phyloP scores from a whole-genome alignment of 2,113 vertebrate species.

The Conger conger region DNA sequence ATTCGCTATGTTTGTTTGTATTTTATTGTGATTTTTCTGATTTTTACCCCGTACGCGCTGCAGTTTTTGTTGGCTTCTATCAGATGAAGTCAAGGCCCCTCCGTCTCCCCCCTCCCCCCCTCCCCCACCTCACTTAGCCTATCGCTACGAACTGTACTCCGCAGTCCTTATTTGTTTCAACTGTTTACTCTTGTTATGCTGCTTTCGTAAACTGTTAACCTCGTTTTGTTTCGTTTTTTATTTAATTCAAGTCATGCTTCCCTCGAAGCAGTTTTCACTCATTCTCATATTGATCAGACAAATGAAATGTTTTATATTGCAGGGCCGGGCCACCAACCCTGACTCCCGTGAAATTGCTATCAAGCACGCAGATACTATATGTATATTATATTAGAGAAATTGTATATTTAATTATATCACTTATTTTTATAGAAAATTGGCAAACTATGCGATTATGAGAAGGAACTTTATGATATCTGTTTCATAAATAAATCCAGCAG shows the following conservation, averaged over 20 bases:
- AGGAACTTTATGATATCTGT: neutral
- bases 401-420: constrained; percentile 66
- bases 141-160: constrained; percentile 12
- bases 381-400: neutral
- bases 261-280: constrained; percentile 94
- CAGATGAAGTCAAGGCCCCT: constrained; percentile 22
- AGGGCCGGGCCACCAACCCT: constrained; percentile 59
- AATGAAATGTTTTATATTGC: constrained; percentile 77
- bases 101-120: constrained; percentile 9
- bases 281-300: constrained; percentile 91
- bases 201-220: constrained; percentile 91
- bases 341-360: neutral
- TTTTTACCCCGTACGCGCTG: constrained; percentile 72
- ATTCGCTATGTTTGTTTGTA: constrained; percentile 71
- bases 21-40: constrained; percentile 53
- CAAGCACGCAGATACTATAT: neutral
- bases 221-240: constrained; percentile 75
- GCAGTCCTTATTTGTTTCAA: constrained; percentile 49
- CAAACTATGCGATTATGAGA: too few relatives aligned
- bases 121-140: constrained; percentile 52
- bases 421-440: neutral
- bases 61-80: constrained; percentile 64
- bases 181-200: constrained; percentile 84
- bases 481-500: neutral
- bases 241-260: constrained; percentile 90